phyloP scores from a whole-genome alignment of 2,113 vertebrate species.

The Brienomyrus longianalis region DNA sequence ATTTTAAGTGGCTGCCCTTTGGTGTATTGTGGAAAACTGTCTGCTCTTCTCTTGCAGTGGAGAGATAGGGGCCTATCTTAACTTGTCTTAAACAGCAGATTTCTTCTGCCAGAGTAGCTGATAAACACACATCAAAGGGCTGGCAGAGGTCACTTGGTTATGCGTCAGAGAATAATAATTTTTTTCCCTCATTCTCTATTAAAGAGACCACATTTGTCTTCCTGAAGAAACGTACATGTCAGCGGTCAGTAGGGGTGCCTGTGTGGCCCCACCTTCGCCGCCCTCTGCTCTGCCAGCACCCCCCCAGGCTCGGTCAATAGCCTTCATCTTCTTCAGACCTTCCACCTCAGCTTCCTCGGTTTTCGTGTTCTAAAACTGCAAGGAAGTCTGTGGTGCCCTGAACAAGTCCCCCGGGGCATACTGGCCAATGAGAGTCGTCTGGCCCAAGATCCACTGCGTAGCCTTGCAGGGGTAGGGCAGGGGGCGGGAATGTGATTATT shows the following conservation, averaged over 20 bases:
- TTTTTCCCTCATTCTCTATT: slow-evolving; percentile 35
- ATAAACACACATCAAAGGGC: slow-evolving; percentile 65
- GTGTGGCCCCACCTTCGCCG: neutral
- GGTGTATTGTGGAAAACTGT: slow-evolving; percentile 1
- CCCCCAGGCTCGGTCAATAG: neutral
- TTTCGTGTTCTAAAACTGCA: neutral
- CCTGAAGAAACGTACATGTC: neutral
- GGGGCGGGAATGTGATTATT: slow-evolving; percentile 59
- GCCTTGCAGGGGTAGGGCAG: neutral
- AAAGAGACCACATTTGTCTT: slow-evolving; percentile 2
- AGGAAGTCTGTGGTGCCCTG: neutral
- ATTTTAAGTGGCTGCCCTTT: slow-evolving; percentile 1
- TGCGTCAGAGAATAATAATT: neutral
- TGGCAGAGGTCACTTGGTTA: slow-evolving; percentile 37
- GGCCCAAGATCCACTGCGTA: neutral
- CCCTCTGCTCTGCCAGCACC: neutral
- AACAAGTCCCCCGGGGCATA: neutral
- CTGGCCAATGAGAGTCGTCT: neutral
- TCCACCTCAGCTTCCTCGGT: neutral
- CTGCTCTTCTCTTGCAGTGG: slow-evolving; percentile 45
- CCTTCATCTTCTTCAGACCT: slow-evolving; percentile 1
- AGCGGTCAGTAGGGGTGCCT: neutral
- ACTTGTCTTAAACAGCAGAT: slow-evolving; percentile 53
- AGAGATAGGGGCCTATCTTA: slow-evolving; percentile 62
- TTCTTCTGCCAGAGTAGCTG: slow-evolving; percentile 44